phyloP scores from a whole-genome alignment of 2,113 vertebrate genomes.

The Saguinus imperator region DNA sequence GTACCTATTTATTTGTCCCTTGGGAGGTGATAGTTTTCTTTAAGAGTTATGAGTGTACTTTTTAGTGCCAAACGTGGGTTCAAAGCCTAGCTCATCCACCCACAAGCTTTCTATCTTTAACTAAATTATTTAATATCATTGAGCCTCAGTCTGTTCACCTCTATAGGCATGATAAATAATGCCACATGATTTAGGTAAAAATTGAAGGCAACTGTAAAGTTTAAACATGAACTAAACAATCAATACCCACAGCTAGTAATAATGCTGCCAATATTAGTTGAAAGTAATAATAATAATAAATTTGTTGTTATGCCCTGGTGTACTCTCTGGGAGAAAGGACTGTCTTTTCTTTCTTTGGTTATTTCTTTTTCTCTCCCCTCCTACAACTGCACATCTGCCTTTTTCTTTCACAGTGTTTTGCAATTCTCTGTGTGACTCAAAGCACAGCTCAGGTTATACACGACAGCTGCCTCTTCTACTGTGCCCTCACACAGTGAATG shows the following conservation, averaged over 20 bases:
- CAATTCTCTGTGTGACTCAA: not conserved
- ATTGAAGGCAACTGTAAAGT: not conserved
- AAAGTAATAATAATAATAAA: not conserved
- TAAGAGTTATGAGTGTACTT: not conserved
- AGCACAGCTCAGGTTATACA: not conserved
- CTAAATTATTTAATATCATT: not conserved
- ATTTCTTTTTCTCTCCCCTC: not conserved
- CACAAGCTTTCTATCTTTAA: constrained; percentile 1
- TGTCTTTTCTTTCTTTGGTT: not conserved
- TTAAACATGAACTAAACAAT: not conserved
- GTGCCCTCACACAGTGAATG: not conserved
- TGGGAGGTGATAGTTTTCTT: not conserved
- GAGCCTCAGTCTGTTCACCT: not conserved
- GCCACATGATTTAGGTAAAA: not conserved
- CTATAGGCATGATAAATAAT: not conserved
- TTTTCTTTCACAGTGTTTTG: not conserved
- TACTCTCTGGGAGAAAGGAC: not conserved
- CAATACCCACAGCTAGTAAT: not conserved
- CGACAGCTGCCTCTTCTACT: not conserved
- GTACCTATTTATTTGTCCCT: not conserved
- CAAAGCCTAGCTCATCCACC: not conserved
- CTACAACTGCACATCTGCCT: not conserved
- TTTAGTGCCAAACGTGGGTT: constrained; percentile 23
- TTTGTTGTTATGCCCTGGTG: not conserved
- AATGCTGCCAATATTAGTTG: not conserved